Evolutionary conservation across 2,888 invertebrate species (phyloP), one percentile per base, ranked within the genome.

Genomic region (Spilarctia lutea): DNA sequence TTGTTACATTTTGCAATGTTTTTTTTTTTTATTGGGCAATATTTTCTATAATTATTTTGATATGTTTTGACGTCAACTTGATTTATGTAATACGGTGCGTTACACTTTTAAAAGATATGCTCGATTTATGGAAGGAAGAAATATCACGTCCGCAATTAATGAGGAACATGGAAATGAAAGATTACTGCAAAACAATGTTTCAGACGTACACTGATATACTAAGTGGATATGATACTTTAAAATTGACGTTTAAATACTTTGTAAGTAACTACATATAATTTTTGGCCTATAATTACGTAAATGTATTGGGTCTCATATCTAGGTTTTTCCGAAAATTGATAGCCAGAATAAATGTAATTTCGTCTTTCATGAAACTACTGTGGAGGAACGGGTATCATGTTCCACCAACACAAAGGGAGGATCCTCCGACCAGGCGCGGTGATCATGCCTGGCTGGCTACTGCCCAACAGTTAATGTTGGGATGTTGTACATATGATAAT

Each of bases 41-140:
- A 30, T 67, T n/a, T 35, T 8, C 42, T 45, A 4, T 45, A 45
- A 4, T 45, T 1, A 16, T 45, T 8, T 33, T 76, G 48, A 0
- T 74, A 0, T 33, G 66, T 42, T 35, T 77, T 27, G 76, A 83
- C 35, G 52, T 48, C 33, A 78, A 81, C 60, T 0, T 71, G 18
- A 33, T 81, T 4, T 82, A 79, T 70, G 70, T 74, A 4, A 72
- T 74, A n/a, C 60, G 77, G 1, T n/a, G 75, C 10, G 79, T 83
- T 3, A 76, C 68, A 6, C 65, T 81, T 30, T 11, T 82, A 24
- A 74, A 72, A 0, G 69, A 70, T 18, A 74, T 78, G 30, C 6
- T 71, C 16, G n/a, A n/a, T 30, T 52, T 74, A 18, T 83, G 83
- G 83, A 83, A 76, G 69, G 18, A 20, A n/a, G 33, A 66, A 48